phyloP scores from a whole-genome alignment of 64 coral and sea anemone genomes.

The Pocillopora verrucosa region DNA sequence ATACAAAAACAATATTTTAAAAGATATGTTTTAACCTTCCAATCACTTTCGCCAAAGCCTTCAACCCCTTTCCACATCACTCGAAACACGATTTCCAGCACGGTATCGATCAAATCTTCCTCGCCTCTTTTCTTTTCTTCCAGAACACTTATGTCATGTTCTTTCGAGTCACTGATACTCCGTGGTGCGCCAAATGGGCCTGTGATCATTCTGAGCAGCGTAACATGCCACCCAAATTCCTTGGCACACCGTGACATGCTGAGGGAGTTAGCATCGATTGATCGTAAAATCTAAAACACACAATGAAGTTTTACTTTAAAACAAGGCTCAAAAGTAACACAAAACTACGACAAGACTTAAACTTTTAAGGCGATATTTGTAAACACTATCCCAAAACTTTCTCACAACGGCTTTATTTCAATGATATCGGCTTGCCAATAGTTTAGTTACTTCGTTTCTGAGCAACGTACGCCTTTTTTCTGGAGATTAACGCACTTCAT shows the following conservation, averaged over 20 bases:
- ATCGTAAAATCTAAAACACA: slow-evolving; percentile 79
- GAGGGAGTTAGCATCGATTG: slow-evolving; percentile 59
- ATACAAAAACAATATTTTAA: not conserved
- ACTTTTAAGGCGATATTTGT: no score
- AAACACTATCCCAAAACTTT: no score
- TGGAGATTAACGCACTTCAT: no score
- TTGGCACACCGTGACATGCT: slow-evolving; percentile 65
- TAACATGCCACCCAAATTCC: slow-evolving; percentile 77
- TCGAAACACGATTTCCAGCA: slow-evolving; percentile 85
- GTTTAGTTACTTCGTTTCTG: no score
- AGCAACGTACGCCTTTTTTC: no score
- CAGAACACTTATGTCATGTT: not conserved
- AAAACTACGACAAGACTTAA: not conserved
- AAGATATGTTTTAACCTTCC: slow-evolving; percentile 67
- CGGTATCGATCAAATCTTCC: slow-evolving; percentile 76
- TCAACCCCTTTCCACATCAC: slow-evolving; percentile 91
- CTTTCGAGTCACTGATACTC: not conserved
- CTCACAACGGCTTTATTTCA: not conserved
- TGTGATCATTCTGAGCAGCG: slow-evolving; percentile 59
- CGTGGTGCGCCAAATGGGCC: slow-evolving; percentile 38
- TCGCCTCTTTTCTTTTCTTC: slow-evolving; percentile 35
- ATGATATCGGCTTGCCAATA: not conserved
- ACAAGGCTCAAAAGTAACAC: not conserved
- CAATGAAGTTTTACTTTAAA: not conserved
- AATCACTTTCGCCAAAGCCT: slow-evolving; percentile 78